A percentile compares a stretch with the other conserved stretches of the same genome.
Conservation (phyloP, 2,888 invertebrate species). For the Melitaea athalia region DNA sequence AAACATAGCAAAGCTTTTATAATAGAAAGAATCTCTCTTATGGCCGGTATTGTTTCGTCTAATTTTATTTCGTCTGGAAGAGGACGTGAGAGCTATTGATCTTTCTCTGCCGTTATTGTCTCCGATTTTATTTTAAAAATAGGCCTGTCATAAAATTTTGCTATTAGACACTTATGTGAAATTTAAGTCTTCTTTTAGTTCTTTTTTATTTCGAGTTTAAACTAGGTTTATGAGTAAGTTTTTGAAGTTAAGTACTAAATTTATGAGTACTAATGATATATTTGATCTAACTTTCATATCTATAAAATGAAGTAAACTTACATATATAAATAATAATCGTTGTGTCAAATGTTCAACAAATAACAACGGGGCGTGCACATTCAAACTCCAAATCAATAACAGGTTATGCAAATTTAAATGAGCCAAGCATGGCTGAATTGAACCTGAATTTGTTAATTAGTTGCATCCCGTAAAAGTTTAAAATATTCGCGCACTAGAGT, state of each 20-base stretch:
- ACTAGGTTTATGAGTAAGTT: too few species aligned
- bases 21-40: slow-evolving; percentile 26
- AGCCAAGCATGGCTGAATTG: slow-evolving; percentile 23
- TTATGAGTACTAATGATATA: too few species aligned
- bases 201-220: not conserved
- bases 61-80: slow-evolving; percentile 20
- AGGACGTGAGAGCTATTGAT: slow-evolving; percentile 22
- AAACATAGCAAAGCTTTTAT: slow-evolving; percentile 20
- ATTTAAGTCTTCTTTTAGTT: not conserved
- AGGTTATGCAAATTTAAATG: slow-evolving; percentile 32
- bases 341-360: not conserved
- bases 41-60: slow-evolving; percentile 25
- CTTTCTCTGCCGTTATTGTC: slow-evolving; percentile 13
- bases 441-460: slow-evolving; percentile 38
- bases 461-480: slow-evolving; percentile 37
- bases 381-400: slow-evolving; percentile 28
- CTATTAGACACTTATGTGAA: not conserved
- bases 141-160: slow-evolving; percentile 8
- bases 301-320: not conserved
- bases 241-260: too few species aligned
- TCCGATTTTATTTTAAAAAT: slow-evolving; percentile 16
- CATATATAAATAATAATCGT: not conserved
- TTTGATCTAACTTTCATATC: too few species aligned
- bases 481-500: slow-evolving; percentile 35
- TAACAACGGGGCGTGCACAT: not conserved